These are phyloP conservation scores for Schlechtendalia chinensis DNA, from an alignment of 1,140 invertebrate species.

Conservation along the genomic window DNA sequence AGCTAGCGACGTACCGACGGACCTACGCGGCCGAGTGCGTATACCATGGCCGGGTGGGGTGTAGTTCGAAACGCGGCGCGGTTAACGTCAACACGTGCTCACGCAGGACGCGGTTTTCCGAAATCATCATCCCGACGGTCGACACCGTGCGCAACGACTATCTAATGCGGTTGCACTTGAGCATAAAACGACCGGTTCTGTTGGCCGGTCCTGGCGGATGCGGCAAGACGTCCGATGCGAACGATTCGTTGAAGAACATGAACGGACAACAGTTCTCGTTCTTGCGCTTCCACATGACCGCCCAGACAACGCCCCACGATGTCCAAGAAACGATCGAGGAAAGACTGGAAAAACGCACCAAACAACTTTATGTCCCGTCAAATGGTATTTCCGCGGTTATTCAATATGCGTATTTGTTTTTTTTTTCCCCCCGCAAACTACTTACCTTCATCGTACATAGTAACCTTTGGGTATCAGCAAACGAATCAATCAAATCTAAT, in stretches of 20 bases:
- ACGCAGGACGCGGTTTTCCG: not conserved
- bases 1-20: slow-evolving; percentile 65
- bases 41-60: too few species aligned
- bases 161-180: slow-evolving; percentile 70
- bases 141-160: slow-evolving; percentile 78
- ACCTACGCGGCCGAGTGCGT: not conserved
- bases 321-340: slow-evolving; percentile 81
- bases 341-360: slow-evolving; percentile 68
- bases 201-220: slow-evolving; percentile 91
- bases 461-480: too few species aligned
- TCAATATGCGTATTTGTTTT: too few species aligned
- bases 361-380: slow-evolving; percentile 71
- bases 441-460: too few species aligned
- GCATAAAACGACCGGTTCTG: slow-evolving; percentile 66
- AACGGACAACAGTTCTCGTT: slow-evolving; percentile 78
- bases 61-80: too few species aligned
- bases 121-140: slow-evolving; percentile 75
- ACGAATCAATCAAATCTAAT: too few species aligned
- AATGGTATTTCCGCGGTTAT: not conserved
- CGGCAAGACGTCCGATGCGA: slow-evolving; percentile 83
- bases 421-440: too few species aligned
- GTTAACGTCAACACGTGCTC: too few species aligned
- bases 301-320: slow-evolving; percentile 77
- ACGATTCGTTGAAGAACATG: slow-evolving; percentile 73
- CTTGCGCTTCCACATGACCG: slow-evolving; percentile 89